phyloP scores from a whole-genome alignment of 2,888 invertebrate species.

The Drosophila antonietae region DNA sequence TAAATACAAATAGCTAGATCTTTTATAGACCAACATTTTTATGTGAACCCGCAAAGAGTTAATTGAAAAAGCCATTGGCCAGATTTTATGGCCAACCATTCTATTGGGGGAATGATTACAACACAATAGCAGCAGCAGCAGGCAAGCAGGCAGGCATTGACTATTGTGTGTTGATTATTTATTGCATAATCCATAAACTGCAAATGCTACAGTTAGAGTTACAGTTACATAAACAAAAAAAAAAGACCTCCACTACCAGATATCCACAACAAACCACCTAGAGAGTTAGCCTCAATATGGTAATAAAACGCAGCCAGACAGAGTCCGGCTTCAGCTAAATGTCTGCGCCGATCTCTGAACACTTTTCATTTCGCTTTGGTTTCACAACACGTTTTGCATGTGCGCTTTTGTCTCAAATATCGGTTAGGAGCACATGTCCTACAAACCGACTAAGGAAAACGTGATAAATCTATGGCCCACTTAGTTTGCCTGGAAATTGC shows the following conservation, averaged over 20 bases:
- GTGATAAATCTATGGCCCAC: constrained; percentile 75
- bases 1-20: constrained; percentile 1
- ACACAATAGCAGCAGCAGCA: constrained; percentile 26
- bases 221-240: constrained; percentile 72
- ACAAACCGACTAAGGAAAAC: constrained; percentile 76
- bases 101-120: constrained; percentile 42
- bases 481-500: constrained; percentile 64
- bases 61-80: constrained; percentile 39
- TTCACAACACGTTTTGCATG: constrained; percentile 55
- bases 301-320: constrained; percentile 60
- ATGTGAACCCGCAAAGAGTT: constrained; percentile 17
- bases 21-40: constrained; percentile 6
- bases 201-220: constrained; percentile 75
- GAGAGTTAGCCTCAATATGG: constrained; percentile 75
- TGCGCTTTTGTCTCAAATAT: constrained; percentile 60
- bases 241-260: constrained; percentile 56
- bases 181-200: constrained; percentile 80
- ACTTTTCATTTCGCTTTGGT: constrained; percentile 53
- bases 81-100: constrained; percentile 51
- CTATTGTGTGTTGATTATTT: constrained; percentile 76
- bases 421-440: constrained; percentile 83
- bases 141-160: constrained; percentile 18
- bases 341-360: constrained; percentile 30
- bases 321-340: constrained; percentile 8
- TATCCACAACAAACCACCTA: constrained; percentile 57